These are phyloP conservation scores for Saguinus oedipus DNA, from an alignment of 2,797 vertebrate genomes.

Conservation along the genomic window DNA sequence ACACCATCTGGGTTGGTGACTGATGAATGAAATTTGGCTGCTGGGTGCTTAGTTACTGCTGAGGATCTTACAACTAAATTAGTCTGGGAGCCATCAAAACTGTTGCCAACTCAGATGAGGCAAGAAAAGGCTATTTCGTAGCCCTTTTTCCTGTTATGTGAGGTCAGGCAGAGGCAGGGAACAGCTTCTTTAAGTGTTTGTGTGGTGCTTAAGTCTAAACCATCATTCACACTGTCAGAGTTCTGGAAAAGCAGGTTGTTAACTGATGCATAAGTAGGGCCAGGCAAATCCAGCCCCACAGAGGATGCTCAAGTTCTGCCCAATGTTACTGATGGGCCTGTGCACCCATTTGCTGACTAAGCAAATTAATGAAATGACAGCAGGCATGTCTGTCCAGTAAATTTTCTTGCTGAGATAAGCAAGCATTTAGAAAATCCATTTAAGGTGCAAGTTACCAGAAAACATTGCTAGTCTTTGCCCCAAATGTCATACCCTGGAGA, in stretches of 20 bases:
- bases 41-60: not conserved
- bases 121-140: not conserved
- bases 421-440: slow-evolving; percentile 46
- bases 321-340: not conserved
- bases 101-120: not conserved
- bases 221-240: not conserved
- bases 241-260: not conserved
- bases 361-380: slow-evolving; percentile 44
- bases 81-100: not conserved
- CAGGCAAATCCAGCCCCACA: not conserved
- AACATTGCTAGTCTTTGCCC: not conserved
- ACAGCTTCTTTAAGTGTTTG: not conserved
- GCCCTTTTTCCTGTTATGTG: not conserved
- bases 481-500: not conserved
- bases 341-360: slow-evolving; percentile 52
- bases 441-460: slow-evolving; percentile 2
- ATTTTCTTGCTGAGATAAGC: slow-evolving; percentile 47
- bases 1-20: not conserved
- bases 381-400: not conserved
- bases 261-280: not conserved
- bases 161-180: not conserved
- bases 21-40: not conserved
- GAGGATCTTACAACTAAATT: slow-evolving; percentile 5
- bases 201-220: not conserved
- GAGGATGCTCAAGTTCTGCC: slow-evolving; percentile 17